phyloP scores from a whole-genome alignment of 2,797 vertebrate genomes.

The Sebastes taczanowskii region DNA sequence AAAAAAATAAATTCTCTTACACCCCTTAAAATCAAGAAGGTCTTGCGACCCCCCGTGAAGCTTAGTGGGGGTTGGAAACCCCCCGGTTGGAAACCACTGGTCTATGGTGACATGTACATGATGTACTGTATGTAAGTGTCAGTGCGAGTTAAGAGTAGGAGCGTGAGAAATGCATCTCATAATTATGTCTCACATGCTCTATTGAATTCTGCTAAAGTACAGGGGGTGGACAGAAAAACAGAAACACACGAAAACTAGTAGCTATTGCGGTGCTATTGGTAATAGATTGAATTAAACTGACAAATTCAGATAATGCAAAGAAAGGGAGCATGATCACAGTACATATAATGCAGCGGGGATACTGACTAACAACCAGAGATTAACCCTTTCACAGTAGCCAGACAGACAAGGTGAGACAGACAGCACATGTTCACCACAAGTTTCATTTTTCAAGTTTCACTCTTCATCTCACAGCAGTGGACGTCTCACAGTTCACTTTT shows the following conservation, averaged over 20 bases:
- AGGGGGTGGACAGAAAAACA: background rate
- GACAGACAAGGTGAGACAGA: conserved; percentile 38
- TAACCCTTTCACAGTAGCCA: conserved; percentile 56
- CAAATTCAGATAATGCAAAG: background rate
- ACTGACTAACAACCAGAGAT: conserved; percentile 46
- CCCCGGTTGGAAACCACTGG: background rate
- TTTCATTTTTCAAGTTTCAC: conserved; percentile 63
- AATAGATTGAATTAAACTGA: background rate
- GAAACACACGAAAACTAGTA: background rate
- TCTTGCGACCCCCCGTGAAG: too few species aligned
- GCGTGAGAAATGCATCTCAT: background rate
- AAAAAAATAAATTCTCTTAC: too few species aligned
- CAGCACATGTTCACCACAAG: conserved; percentile 20
- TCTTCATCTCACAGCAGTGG: background rate
- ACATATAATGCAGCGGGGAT: background rate
- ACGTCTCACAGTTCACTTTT: conserved; percentile 3
- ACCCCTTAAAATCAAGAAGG: too few species aligned
- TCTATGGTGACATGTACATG: background rate
- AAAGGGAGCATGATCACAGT: background rate
- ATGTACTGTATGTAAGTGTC: background rate
- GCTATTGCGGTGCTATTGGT: background rate
- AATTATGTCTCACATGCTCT: background rate
- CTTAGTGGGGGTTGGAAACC: too few species aligned
- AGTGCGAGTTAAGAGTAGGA: background rate
- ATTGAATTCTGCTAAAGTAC: background rate